Conservation (phyloP, 2,113 vertebrate species). For the Grus americana region DNA sequence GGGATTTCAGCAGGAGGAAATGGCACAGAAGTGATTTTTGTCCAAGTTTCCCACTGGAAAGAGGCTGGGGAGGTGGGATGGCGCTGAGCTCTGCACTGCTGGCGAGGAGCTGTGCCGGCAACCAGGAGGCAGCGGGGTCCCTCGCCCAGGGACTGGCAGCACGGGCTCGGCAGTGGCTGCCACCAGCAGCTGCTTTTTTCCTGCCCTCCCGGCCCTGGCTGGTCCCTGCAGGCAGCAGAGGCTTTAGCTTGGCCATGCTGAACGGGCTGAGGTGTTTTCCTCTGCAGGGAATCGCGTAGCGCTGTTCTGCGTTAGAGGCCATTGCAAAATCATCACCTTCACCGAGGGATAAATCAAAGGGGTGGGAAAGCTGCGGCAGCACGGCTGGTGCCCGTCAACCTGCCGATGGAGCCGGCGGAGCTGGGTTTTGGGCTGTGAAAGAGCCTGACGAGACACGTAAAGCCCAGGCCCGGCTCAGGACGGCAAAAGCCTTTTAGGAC, state of each 20-base stretch:
- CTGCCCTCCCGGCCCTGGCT: neutral
- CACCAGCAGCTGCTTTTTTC: neutral
- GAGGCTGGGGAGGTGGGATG: neutral
- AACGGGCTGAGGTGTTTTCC: rapidly evolving
- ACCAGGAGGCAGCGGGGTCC: neutral
- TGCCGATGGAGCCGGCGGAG: rapidly evolving
- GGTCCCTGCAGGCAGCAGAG: neutral
- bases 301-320: rapidly evolving
- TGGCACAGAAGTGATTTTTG: too few relatives aligned
- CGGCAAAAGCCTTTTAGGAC: rapidly evolving
- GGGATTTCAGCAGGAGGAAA: too few relatives aligned
- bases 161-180: neutral
- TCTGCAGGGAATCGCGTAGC: neutral
- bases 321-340: too few relatives aligned
- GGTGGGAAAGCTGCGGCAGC: neutral
- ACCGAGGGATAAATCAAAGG: rapidly evolving
- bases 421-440: too few relatives aligned
- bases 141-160: neutral
- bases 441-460: rapidly evolving
- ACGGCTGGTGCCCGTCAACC: rapidly evolving
- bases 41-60: neutral
- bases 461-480: neutral
- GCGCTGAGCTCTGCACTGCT: too few relatives aligned
- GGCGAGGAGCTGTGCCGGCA: too few relatives aligned
- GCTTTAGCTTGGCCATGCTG: neutral